These are phyloP conservation scores for Napeogenes sylphis DNA, from an alignment of 2,888 invertebrate species.

Conservation along the genomic window DNA sequence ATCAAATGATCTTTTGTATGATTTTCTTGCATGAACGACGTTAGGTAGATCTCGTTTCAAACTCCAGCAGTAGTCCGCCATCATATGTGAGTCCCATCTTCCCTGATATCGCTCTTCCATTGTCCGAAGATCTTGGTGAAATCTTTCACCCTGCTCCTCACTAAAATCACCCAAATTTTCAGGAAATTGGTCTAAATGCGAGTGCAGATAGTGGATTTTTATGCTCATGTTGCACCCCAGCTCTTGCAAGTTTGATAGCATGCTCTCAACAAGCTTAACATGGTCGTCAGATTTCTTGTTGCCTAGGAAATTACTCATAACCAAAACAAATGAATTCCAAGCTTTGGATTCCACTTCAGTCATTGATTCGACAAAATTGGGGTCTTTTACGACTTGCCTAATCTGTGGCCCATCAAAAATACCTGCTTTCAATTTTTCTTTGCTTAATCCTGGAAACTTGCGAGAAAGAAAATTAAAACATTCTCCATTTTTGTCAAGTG, in stretches of 20 bases:
- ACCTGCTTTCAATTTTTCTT: constrained; percentile 27
- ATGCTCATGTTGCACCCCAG: neutral
- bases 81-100: constrained; percentile 12
- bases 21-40: constrained; percentile 15
- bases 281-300: neutral
- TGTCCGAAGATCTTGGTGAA: constrained; percentile 7
- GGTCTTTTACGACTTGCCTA: neutral
- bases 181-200: neutral
- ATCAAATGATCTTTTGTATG: constrained; percentile 14
- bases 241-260: neutral
- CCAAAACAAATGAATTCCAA: neutral
- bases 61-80: constrained; percentile 20
- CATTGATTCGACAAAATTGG: neutral
- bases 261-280: neutral
- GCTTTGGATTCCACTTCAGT: neutral
- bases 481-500: constrained; percentile 17
- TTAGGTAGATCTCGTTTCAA: constrained; percentile 17
- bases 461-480: constrained; percentile 18
- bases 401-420: constrained; percentile 4
- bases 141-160: constrained; percentile 9
- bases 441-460: constrained; percentile 17
- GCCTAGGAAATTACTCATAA: neutral
- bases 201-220: neutral
- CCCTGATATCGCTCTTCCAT: constrained; percentile 18
- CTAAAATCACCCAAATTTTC: constrained; percentile 19